Evolutionary conservation across 37 sponge, comb jelly and placozoan genomes (phyloP), one percentile per base, ranked within the genome.

Genomic region (Axinella damicornis): DNA sequence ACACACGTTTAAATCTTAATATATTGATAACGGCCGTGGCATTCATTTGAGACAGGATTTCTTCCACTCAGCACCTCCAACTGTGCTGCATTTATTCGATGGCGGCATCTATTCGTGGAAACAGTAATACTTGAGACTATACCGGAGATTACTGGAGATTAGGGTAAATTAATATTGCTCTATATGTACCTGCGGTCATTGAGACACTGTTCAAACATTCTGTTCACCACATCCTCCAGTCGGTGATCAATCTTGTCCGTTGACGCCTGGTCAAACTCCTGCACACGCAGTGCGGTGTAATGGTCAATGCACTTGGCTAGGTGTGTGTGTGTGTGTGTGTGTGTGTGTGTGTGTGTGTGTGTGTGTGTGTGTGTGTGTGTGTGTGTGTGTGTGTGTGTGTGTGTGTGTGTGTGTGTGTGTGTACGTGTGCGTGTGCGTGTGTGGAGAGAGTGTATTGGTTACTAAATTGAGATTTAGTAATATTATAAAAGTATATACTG

Each of bases 131-230:
- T n/a, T n/a, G n/a, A n/a, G n/a, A n/a, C n/a, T n/a, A n/a, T n/a
- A n/a, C n/a, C n/a, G n/a, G n/a, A n/a, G n/a, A n/a, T n/a, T n/a
- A n/a, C n/a, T n/a, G n/a, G n/a, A n/a, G n/a, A n/a, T n/a, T n/a
- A n/a, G n/a, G n/a, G n/a, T n/a, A n/a, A n/a, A n/a, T n/a, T n/a
- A n/a, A 9, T 46, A 9, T 9, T 46, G 46, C 46, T 46, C n/a
- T 12, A 46, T 9, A 12, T 9, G 46, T 4, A 46, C 41, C 92
- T 57, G 36, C 70, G 68, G 58, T 96, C 95, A 41, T 71, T 82
- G 61, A 98, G 88, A 77, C 99, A 96, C 33, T 89, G 57, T 65
- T 89, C 84, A 71, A 98, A 98, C 99, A 98, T 96, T 25, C 93
- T 66, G 62, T 96, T 74, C 30, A 98, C 97, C n/a, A 98, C 85